Evolutionary conservation across 2,888 invertebrate species (phyloP).

Genomic region (Allophyes oxyacanthae): DNA sequence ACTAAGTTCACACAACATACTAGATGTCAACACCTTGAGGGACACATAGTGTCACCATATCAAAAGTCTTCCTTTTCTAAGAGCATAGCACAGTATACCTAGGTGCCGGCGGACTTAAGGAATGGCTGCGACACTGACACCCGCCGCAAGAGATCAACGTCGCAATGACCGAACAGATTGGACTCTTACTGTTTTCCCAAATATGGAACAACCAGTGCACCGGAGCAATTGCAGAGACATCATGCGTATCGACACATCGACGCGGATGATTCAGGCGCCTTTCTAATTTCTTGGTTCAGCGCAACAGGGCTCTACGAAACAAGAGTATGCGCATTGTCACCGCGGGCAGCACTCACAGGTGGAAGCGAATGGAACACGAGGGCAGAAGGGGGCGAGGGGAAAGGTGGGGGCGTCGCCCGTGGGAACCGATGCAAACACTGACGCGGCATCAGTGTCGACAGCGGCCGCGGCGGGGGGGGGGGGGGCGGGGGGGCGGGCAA

Average conservation of each 20-base stretch:
- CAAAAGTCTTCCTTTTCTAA: too few relatives aligned
- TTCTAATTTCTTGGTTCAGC: constrained; percentile 36
- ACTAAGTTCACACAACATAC: too few relatives aligned
- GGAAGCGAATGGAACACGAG: constrained; percentile 22
- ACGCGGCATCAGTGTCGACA: neutral
- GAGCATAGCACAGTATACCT: too few relatives aligned
- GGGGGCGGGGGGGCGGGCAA: neutral
- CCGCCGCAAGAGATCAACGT: too few relatives aligned
- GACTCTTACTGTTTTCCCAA: too few relatives aligned
- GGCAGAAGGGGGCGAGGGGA: neutral
- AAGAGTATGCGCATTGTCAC: constrained; percentile 15
- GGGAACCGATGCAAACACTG: constrained; percentile 16
- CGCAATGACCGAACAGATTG: too few relatives aligned
- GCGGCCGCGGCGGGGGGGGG: neutral
- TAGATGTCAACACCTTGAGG: too few relatives aligned
- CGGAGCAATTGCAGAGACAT: too few relatives aligned
- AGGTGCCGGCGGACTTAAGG: too few relatives aligned
- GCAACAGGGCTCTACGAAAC: constrained; percentile 11
- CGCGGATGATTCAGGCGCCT: constrained; percentile 24
- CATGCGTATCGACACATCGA: constrained; percentile 10
- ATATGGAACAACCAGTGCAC: too few relatives aligned
- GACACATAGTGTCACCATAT: too few relatives aligned
- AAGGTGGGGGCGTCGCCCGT: constrained; percentile 8
- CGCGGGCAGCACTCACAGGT: constrained; percentile 8
- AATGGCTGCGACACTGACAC: too few relatives aligned